Base-by-base conservation (phyloP, 2,113 vertebrate genomes). In the Numida meleagris region DNA sequence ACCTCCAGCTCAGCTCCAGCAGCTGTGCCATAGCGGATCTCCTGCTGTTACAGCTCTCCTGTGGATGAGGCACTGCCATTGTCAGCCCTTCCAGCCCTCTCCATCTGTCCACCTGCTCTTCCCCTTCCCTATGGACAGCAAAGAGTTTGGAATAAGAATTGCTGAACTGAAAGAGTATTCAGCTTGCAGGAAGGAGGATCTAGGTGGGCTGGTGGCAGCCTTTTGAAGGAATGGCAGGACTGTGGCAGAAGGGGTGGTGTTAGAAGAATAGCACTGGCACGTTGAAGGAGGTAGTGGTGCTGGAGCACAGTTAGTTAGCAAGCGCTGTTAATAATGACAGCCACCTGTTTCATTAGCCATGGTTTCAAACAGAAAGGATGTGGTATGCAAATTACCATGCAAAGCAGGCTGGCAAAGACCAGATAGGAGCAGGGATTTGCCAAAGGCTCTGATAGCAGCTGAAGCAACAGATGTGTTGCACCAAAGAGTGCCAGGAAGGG, bases 401-500 rank as follows among this genome's bases (percentile, higher is more conserved):
- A 96, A 95, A 97, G 88, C 86, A 93, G 93, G 46, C 88, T 96
- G 94, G 94, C 92, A 84, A 86, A 67, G 84, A 80, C 88, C 92
- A 93, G 67, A 78, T 17, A 91, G 67, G 66, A 50, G 40, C 62
- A 48, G 43, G 27, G 84, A 77, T 19, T 79, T 95, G 95, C 90
- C 95, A 95, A 95, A 94, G 76, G 63, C 92, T 95, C 66, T 77
- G 62, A 80, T 18, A 95, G 86, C 96, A 95, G 94, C 96, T 96
- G 95, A 94, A 97, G 72, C 74, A 95, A 95, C 95, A 97, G 95
- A 97, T 97, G 97, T 87, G 67, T 79, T 95, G 82, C 85, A 92
- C 94, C 94, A 95, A 91, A 91, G 86, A 87, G 73, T 65, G 92
- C 95, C 92, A 97, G 79, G 84, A 86, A 70, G 33, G 57, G 74